Evolutionary conservation across 2,113 vertebrate genomes (phyloP).

Genomic region (Barnardius zonarius): DNA sequence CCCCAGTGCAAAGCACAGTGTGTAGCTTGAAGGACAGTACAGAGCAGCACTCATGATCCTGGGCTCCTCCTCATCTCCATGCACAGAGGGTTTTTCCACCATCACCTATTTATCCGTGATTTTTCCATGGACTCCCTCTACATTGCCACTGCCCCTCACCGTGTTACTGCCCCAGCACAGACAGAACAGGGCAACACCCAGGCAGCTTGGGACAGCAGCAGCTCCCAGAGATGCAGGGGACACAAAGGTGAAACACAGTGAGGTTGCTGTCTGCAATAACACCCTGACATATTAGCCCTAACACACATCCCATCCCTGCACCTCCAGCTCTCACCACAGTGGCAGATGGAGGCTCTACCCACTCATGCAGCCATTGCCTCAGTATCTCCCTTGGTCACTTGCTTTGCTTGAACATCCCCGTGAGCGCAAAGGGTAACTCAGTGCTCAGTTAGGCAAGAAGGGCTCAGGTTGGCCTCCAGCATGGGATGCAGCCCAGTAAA

Average conservation of each 20-base stretch:
- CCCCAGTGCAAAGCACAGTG: background rate
- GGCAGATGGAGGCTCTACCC: background rate
- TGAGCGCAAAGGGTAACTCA: fast-evolving
- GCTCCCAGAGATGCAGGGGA: fast-evolving
- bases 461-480: background rate
- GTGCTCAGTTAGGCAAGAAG: fast-evolving
- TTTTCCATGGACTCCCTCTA: background rate
- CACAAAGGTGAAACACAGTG: background rate
- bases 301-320: background rate
- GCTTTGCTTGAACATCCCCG: background rate
- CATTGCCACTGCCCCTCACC: too few species aligned
- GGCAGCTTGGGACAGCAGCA: fast-evolving
- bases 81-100: background rate
- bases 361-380: fast-evolving
- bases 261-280: background rate
- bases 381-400: background rate
- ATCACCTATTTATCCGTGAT: background rate
- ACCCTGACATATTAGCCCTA: background rate
- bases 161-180: fast-evolving
- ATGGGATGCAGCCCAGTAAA: background rate
- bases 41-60: background rate
- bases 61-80: background rate
- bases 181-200: background rate
- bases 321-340: background rate
- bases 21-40: background rate